A percentile compares a stretch with the other conserved stretches of the same genome.
phyloP scores from a whole-genome alignment of 1,140 invertebrate genomes.

The Eubasilissa regina region DNA sequence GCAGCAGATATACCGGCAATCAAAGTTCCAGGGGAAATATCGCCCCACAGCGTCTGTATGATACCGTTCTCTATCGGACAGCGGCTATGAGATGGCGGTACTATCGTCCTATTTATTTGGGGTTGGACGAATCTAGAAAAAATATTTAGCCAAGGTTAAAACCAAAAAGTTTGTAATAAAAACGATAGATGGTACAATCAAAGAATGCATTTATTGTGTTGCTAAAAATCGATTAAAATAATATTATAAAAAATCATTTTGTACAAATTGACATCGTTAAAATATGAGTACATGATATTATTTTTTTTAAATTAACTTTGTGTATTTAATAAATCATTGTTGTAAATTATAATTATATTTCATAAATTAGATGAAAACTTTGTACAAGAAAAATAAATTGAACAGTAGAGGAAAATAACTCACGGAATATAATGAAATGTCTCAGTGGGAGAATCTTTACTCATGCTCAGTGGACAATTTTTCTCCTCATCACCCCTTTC shows the following conservation, averaged over 20 bases:
- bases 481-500: constrained; percentile 70
- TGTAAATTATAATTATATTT: not conserved
- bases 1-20: constrained; percentile 74
- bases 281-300: not conserved
- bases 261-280: not conserved
- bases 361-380: constrained; percentile 4
- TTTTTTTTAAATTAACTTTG: not conserved
- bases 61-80: constrained; percentile 77
- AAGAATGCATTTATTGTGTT: too few relatives aligned
- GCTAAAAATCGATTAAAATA: not conserved
- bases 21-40: constrained; percentile 73
- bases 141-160: not conserved
- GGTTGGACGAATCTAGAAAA: constrained; percentile 20
- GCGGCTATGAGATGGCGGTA: constrained; percentile 62
- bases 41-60: constrained; percentile 73
- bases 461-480: constrained; percentile 65
- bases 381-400: not conserved
- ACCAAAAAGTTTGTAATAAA: too few relatives aligned
- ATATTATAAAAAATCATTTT: not conserved
- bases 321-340: not conserved
- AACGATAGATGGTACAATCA: too few relatives aligned
- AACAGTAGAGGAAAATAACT: not conserved
- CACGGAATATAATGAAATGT: constrained; percentile 21
- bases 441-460: constrained; percentile 38
- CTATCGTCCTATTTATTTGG: constrained; percentile 42